Conservation (phyloP, 2,888 invertebrate genomes). For the Neria commutata region DNA sequence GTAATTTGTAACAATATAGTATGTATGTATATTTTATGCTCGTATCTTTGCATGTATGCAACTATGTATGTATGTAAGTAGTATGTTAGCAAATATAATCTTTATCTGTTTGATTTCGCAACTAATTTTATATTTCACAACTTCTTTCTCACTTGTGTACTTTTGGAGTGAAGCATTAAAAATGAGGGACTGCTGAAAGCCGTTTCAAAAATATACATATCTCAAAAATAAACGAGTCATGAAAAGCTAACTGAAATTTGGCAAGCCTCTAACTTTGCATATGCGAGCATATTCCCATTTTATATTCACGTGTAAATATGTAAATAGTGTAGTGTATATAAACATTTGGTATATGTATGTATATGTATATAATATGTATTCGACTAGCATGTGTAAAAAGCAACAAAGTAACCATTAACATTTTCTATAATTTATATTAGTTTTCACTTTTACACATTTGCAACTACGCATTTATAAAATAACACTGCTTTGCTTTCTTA, state of each 20-base stretch:
- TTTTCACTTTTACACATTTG: not conserved
- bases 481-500: too few relatives aligned
- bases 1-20: not conserved
- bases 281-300: slow-evolving; percentile 33
- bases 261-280: not conserved
- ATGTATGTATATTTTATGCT: slow-evolving; percentile 3
- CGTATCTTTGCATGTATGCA: slow-evolving; percentile 5
- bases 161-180: too few relatives aligned
- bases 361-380: slow-evolving; percentile 23
- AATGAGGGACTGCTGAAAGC: too few relatives aligned
- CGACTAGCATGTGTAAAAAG: slow-evolving; percentile 15
- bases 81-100: slow-evolving; percentile 45
- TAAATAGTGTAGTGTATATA: slow-evolving; percentile 25
- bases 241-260: not conserved
- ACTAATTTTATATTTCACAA: not conserved
- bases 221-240: not conserved
- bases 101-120: slow-evolving; percentile 32
- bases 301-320: slow-evolving; percentile 26
- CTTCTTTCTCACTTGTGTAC: slow-evolving; percentile 6
- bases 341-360: slow-evolving; percentile 25
- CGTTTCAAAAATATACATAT: too few relatives aligned
- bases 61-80: slow-evolving; percentile 45
- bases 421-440: not conserved
- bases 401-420: slow-evolving; percentile 22
- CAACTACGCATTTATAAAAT: not conserved